Evolutionary conservation across 1,140 invertebrate genomes (phyloP), one percentile per base, ranked within the genome.

Genomic region (Acromyrmex heyeri): DNA sequence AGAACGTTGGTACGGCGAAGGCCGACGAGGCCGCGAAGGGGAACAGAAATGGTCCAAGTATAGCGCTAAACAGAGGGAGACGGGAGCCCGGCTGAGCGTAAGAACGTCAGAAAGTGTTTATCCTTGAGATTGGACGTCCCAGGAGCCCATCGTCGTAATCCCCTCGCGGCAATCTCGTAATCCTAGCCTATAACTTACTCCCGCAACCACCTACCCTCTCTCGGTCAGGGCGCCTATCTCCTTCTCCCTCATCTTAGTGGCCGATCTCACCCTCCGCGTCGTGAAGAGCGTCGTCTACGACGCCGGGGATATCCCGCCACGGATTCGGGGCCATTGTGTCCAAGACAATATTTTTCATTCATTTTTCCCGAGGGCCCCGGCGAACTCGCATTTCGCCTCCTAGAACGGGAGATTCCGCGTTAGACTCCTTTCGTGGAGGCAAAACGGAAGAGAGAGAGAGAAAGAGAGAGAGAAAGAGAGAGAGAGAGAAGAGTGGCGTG

Each of bases 121-220:
- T 95, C 94, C 94, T 94, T 91, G 93, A 95, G 94, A 95, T 95
- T 95, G 94, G 94, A 95, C 94, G 94, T 95, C 91, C 93, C 92
- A 79, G 88, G 92, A 94, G 93, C 93, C 65, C 93, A 94, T 95
- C 93, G 92, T 94, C 92, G 94, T 95, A 95, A 95, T 95, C 94
- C 94, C 94, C 92, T 91, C 92, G 93, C 93, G 93, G 94, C 94
- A 95, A 95, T 95, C 94, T 95, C 94, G 94, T 95, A 95, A 95
- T 95, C 94, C 93, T 91, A 91, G 90, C 92, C 89, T 95, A 95
- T 95, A 95, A 95, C 93, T 95, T 92, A 91, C 87, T 85, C 67
- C 87, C 85, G 65, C 76, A 67, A 79, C 72, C 78, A 21, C 18
- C 16, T n/a, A 57, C 53, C 78, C 81, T 48, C 64, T 79, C 61